Conservation (phyloP, 2,797 vertebrate species). For the Falco biarmicus region DNA sequence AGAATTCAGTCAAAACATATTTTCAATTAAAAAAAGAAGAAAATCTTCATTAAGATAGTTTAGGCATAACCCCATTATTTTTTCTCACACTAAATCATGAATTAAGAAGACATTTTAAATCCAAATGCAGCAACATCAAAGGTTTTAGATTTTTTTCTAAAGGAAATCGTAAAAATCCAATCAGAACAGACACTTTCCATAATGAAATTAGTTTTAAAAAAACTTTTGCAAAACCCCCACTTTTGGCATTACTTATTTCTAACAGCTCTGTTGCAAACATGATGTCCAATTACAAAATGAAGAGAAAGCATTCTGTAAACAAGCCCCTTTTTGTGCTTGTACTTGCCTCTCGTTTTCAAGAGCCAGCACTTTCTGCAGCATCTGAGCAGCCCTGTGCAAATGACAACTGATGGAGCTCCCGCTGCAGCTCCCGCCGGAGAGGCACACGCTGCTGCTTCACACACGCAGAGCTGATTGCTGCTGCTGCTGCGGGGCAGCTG, state of each 20-base stretch:
- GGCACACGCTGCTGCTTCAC: rapidly evolving
- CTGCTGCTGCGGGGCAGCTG: background rate
- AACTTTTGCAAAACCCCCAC: background rate
- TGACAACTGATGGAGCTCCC: background rate
- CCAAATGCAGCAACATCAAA: background rate
- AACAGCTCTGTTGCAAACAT: background rate
- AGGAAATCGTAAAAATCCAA: background rate
- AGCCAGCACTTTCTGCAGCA: background rate
- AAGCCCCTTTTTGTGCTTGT: background rate
- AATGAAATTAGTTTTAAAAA: background rate
- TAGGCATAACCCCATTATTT: background rate
- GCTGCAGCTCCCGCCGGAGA: background rate
- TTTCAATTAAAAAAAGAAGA: background rate
- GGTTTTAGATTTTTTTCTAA: background rate
- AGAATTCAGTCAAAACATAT: background rate
- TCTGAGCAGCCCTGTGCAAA: background rate
- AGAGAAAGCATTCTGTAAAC: background rate
- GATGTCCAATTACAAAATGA: background rate
- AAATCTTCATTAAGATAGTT: background rate
- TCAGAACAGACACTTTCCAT: background rate
- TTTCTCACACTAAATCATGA: background rate
- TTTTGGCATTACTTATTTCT: background rate
- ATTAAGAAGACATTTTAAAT: background rate
- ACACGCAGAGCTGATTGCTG: rapidly evolving
- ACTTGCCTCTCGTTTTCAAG: too few relatives aligned